Percentiles rank a stretch among this genome's conserved stretches.
These are phyloP conservation scores for Noctua janthina DNA, from an alignment of 2,888 invertebrate species.

Conservation along the genomic window DNA sequence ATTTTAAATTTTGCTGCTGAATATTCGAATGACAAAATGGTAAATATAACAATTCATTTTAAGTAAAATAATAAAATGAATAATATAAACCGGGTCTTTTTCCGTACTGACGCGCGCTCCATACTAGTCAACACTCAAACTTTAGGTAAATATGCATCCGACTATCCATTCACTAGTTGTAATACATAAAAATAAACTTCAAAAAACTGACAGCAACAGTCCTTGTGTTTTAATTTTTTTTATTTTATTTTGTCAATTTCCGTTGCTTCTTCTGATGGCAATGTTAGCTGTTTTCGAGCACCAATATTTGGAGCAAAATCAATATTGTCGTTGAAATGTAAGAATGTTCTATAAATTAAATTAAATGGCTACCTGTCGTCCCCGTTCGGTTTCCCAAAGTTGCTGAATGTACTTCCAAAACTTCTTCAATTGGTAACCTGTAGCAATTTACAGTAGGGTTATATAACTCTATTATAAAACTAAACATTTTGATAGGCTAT, in stretches of 20 bases:
- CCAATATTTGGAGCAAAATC: background rate
- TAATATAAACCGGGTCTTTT: too few species aligned
- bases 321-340: background rate
- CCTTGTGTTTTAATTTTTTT: background rate
- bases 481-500: background rate
- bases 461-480: background rate
- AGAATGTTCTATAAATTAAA: background rate
- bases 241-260: background rate
- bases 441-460: conserved; percentile 40
- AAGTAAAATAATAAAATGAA: too few species aligned
- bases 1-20: too few species aligned
- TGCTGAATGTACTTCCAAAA: conserved; percentile 87
- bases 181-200: background rate
- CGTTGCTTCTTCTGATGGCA: background rate
- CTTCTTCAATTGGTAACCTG: conserved; percentile 87
- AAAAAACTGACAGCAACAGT: background rate
- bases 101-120: too few species aligned
- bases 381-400: conserved; percentile 88
- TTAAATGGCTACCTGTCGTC: conserved; percentile 81
- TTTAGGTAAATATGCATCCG: too few species aligned
- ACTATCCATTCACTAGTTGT: too few species aligned
- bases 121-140: too few species aligned
- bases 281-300: background rate
- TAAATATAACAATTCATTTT: too few species aligned
- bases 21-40: too few species aligned